Evolutionary conservation across 2,113 vertebrate genomes (phyloP).

Genomic region (Bucco capensis): DNA sequence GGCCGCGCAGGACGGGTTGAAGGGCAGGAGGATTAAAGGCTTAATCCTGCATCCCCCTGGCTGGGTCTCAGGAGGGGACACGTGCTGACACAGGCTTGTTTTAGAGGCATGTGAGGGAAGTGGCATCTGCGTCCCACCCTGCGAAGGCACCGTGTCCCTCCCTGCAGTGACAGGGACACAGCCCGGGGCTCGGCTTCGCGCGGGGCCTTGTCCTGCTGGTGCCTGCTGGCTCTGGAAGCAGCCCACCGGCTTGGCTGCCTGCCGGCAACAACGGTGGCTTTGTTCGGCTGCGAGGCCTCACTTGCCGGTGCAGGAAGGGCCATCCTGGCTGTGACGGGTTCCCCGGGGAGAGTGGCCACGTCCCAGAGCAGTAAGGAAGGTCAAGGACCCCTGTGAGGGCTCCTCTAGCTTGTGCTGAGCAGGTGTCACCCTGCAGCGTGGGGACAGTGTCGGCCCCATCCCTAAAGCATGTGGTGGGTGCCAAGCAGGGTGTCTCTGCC

Average conservation of each 20-base stretch:
- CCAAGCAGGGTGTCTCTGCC: not conserved
- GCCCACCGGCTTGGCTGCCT: not conserved
- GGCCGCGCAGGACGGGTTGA: slow-evolving; percentile 45
- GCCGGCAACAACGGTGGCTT: slow-evolving; percentile 34
- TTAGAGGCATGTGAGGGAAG: not conserved
- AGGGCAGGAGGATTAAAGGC: slow-evolving; percentile 41
- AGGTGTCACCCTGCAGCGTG: not conserved
- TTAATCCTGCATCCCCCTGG: not conserved
- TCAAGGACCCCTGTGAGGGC: not conserved
- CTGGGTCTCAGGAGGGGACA: not conserved
- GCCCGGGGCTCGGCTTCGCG: not conserved
- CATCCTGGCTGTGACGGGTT: not conserved
- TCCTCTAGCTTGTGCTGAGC: not conserved
- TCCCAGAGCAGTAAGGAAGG: not conserved
- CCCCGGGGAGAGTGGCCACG: fast-evolving
- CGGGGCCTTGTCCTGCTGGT: not conserved
- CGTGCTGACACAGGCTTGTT: not conserved
- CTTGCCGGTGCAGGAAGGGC: not conserved
- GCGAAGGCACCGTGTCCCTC: not conserved
- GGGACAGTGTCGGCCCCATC: fast-evolving
- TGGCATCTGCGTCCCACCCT: fast-evolving
- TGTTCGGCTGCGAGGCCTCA: not conserved
- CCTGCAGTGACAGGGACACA: not conserved
- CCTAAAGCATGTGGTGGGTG: not conserved
- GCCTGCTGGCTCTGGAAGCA: not conserved